Conservation (phyloP, 2,888 invertebrate species). For the Gandaritis pyraliata region DNA sequence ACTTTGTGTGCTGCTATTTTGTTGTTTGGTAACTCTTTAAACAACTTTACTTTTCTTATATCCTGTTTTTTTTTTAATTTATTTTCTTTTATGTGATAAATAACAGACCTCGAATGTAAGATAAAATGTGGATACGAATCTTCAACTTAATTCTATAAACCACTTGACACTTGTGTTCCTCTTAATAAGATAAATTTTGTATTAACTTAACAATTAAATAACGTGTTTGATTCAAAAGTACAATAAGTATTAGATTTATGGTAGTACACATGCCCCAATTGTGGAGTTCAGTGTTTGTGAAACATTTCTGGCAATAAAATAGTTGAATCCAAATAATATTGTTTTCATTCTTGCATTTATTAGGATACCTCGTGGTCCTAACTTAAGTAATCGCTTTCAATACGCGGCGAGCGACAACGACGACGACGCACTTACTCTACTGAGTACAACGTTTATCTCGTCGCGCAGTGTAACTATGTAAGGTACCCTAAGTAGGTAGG, state of each 20-base stretch:
- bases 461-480: no score
- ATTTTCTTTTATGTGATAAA: constrained; percentile 80
- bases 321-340: constrained; percentile 68
- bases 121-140: constrained; percentile 70
- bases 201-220: constrained; percentile 21
- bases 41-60: constrained; percentile 67
- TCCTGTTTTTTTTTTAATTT: constrained; percentile 75
- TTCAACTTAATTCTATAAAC: constrained; percentile 63
- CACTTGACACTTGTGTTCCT: constrained; percentile 66
- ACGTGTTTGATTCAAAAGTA: constrained; percentile 63
- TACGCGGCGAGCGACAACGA: no score
- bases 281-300: constrained; percentile 77
- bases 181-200: constrained; percentile 50
- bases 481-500: no score
- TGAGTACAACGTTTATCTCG: no score
- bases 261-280: constrained; percentile 68
- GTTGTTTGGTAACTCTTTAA: constrained; percentile 67
- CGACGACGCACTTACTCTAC: no score
- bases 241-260: constrained; percentile 75
- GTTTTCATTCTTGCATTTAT: constrained; percentile 44
- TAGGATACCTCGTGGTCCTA: no score
- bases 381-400: no score
- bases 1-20: constrained; percentile 77
- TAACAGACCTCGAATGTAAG: constrained; percentile 79
- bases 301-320: constrained; percentile 84